These are phyloP conservation scores for Cheilosia soror DNA, from an alignment of 2,888 invertebrate genomes.

Conservation along the genomic window DNA sequence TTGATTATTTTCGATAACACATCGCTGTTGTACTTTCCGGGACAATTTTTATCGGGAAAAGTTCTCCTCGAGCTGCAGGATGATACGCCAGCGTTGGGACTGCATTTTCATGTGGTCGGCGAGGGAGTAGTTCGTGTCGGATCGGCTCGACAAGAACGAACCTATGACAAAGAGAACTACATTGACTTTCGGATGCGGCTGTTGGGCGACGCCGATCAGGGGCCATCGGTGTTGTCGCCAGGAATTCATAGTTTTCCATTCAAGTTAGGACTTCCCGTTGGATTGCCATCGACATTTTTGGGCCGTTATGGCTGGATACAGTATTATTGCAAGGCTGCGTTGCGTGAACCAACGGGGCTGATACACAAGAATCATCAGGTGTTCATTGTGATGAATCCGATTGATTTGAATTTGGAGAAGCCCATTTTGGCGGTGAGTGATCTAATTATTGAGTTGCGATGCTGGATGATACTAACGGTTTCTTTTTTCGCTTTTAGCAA, in stretches of 20 bases:
- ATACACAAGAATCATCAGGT: slow-evolving; percentile 98
- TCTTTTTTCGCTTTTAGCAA: slow-evolving; percentile 86
- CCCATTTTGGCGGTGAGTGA: slow-evolving; percentile 92
- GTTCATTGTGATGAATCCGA: slow-evolving; percentile 98
- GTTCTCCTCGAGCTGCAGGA: slow-evolving; percentile 96
- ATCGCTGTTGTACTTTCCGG: slow-evolving; percentile 95
- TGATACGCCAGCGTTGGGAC: slow-evolving; percentile 94
- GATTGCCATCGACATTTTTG: slow-evolving; percentile 95
- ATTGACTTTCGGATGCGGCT: slow-evolving; percentile 97
- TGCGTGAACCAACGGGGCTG: slow-evolving; percentile 92
- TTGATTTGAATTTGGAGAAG: slow-evolving; percentile 95
- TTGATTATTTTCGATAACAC: slow-evolving; percentile 97
- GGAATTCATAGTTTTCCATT: slow-evolving; percentile 98
- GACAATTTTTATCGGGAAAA: slow-evolving; percentile 95
- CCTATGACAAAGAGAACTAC: slow-evolving; percentile 96
- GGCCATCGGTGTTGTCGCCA: slow-evolving; percentile 92
- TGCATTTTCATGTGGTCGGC: slow-evolving; percentile 97
- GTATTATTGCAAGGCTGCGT: slow-evolving; percentile 95
- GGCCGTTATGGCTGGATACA: slow-evolving; percentile 98
- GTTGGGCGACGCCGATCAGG: slow-evolving; percentile 94
- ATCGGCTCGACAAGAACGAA: slow-evolving; percentile 92
- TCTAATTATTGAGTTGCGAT: slow-evolving; percentile 18
- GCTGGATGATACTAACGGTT: slow-evolving; percentile 27
- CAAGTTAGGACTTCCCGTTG: slow-evolving; percentile 94
- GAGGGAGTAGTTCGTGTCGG: slow-evolving; percentile 96